phyloP scores from a whole-genome alignment of 2,113 vertebrate genomes.

The Malurus alboscapulatus region DNA sequence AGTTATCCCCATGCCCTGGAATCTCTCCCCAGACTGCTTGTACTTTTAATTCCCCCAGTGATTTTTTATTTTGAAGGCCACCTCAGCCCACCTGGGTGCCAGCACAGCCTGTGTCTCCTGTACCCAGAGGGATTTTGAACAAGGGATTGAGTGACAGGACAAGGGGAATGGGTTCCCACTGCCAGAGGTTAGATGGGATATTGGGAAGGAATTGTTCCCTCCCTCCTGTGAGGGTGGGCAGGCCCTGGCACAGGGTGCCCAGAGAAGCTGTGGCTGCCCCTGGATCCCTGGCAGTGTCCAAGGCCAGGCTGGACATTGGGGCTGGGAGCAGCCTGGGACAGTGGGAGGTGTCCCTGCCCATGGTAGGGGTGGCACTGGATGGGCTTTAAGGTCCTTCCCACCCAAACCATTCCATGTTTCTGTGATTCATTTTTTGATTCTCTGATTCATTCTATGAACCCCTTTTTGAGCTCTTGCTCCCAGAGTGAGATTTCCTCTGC shows the following conservation, averaged over 20 bases:
- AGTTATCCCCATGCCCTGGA: not conserved
- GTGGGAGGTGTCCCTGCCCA: not conserved
- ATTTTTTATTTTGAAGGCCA: not conserved
- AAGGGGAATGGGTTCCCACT: not conserved
- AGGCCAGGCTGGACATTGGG: rapidly evolving
- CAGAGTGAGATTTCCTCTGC: not conserved
- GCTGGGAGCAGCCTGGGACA: rapidly evolving
- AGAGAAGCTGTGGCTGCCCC: not conserved
- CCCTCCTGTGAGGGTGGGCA: rapidly evolving
- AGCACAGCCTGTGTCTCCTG: not conserved
- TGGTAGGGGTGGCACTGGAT: rapidly evolving
- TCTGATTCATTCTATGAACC: not conserved
- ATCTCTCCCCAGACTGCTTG: not conserved
- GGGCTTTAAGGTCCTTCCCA: not conserved
- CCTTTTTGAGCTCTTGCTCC: rapidly evolving
- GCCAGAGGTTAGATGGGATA: not conserved
- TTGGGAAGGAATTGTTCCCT: not conserved
- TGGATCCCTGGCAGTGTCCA: not conserved
- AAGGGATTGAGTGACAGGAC: rapidly evolving
- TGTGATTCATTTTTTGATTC: not conserved
- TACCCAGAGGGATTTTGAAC: not conserved
- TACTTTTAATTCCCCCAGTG: too few relatives aligned
- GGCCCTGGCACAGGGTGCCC: not conserved
- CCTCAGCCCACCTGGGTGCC: not conserved
- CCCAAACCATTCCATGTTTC: not conserved